Conservation (phyloP, 2,113 vertebrate species). For the Onychorhynchus coronatus region DNA sequence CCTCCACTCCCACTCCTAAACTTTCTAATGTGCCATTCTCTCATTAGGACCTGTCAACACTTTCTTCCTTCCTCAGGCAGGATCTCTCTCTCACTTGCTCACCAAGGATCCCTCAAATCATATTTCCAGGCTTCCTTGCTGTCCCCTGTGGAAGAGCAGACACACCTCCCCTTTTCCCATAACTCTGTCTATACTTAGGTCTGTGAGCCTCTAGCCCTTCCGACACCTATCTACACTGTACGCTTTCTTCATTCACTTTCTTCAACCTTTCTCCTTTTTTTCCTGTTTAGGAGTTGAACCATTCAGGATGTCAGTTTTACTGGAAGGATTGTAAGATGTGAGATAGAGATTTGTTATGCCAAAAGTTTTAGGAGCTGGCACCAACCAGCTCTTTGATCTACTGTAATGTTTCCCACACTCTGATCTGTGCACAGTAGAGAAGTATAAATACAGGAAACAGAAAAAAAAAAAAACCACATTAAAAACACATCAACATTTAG, state of each 20-base stretch:
- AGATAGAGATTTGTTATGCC: neutral
- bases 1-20: neutral
- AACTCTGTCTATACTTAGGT: neutral
- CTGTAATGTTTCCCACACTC: neutral
- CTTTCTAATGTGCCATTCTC: neutral
- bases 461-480: neutral
- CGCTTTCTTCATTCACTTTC: neutral
- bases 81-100: neutral
- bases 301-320: neutral
- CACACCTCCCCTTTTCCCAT: neutral
- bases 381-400: neutral
- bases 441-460: neutral
- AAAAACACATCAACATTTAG: rapidly evolving
- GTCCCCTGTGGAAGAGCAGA: neutral
- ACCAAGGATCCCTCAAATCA: neutral
- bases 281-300: conserved; percentile 6
- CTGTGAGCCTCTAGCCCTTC: neutral
- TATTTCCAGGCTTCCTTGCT: neutral
- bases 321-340: neutral
- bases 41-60: neutral
- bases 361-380: conserved; percentile 6
- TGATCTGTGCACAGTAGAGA: neutral
- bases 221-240: neutral
- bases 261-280: neutral
- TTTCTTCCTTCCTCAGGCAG: neutral